phyloP scores from a whole-genome alignment of 2,797 vertebrate species.

The Eurystomus glaucurus region DNA sequence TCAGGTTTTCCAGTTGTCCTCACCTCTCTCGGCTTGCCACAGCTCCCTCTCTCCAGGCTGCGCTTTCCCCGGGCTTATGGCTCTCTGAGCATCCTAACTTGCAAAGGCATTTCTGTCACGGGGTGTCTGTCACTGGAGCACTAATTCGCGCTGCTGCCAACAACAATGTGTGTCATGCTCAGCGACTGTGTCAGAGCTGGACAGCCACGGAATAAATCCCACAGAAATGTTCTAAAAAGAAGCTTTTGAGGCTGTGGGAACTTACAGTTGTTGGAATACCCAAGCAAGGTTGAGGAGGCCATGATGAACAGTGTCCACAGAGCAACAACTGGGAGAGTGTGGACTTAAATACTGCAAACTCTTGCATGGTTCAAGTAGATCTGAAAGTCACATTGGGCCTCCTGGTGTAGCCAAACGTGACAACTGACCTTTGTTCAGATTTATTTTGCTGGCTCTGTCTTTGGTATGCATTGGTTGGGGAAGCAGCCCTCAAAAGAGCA shows the following conservation, averaged over 20 bases:
- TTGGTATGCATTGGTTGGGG: neutral
- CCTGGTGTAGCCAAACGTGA: neutral
- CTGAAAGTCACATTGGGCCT: neutral
- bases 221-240: neutral
- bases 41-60: neutral
- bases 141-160: neutral
- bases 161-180: neutral
- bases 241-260: neutral
- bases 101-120: neutral
- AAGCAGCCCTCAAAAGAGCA: neutral
- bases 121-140: neutral
- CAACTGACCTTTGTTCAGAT: accelerated
- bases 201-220: neutral
- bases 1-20: conserved; percentile 10
- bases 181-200: neutral
- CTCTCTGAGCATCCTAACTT: neutral
- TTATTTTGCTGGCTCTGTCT: neutral
- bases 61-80: neutral
- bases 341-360: neutral
- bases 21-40: accelerated
- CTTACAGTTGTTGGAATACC: neutral
- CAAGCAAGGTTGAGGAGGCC: neutral
- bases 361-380: neutral
- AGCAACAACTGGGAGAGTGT: neutral
- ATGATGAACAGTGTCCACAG: accelerated